Evolutionary conservation across 2,113 vertebrate species (phyloP), one percentile per base, ranked within the genome.

Genomic region (Hypanus sabinus): DNA sequence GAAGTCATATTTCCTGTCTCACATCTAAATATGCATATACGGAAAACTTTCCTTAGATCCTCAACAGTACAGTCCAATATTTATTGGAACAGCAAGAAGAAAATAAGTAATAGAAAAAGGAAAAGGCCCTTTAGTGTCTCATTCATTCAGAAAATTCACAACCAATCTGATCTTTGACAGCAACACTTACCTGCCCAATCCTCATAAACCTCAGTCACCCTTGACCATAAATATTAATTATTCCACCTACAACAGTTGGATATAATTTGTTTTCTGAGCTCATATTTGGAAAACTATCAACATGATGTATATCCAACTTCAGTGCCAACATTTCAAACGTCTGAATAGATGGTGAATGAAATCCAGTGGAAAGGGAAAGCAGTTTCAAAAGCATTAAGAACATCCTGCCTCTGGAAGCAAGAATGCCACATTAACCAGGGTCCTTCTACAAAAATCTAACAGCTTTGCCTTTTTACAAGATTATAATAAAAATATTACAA

Each of bases 261-360:
- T 71, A 68, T 38, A 27, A 93, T 93, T 93, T 93, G 68, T 93
- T 71, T 71, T 71, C 91, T 93, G 70, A 93, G 91, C 68, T 73
- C 91, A 93, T 93, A 75, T 73, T 93, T 93, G 91, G 91, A 93
- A 93, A 24, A 24, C 68, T 93, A 55, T 46, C 91, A 93, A 93
- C 90, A 93, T 73, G 65, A 92, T 71, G 36, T 73, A 38, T 93
- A 93, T 73, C 55, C 68, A 93, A 16, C 12, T 55, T 46, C 68
- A 93, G 68, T 93, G 91, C 33, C 65, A 93, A 73, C 24, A 93
- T 93, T 93, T 93, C 70, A 93, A 38, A 75, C 24, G 36, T 73
- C 70, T 73, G 22, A 73, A 73, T 93, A 55, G 22, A 27, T 93
- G 36, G 70, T 73, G 36, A 93, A 93, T 93, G 91, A 55, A 75